Evolutionary conservation across 1,140 invertebrate species (phyloP), one percentile per base, ranked within the genome.

Genomic region (Micrasema longulum): DNA sequence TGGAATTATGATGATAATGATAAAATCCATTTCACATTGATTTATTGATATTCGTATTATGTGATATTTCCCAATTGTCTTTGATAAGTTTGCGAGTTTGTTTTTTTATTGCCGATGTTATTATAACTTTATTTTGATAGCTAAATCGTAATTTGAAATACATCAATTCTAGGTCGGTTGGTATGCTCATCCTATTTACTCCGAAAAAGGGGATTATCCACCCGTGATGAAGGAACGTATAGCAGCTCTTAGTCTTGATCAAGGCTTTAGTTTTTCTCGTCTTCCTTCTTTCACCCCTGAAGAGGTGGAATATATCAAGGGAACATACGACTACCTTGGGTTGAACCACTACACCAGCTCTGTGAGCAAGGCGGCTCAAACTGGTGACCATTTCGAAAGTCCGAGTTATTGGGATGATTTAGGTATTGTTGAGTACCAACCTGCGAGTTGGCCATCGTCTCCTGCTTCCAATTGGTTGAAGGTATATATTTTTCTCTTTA

Each of bases 161-260:
- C n/a, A 52, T 52, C 16, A 50, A 74, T 82, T 84, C 55, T 78
- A 87, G 85, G 85, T 87, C 67, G 88, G 87, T 9, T 88, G 87
- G 85, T 91, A 87, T 73, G 87, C 83, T 1, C 83, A 91, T 80
- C 90, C 90, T 4, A 88, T 92, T 52, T 89, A 87, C 65, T 72
- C 73, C 14, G 63, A 74, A 73, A 77, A 80, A 10, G 90, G 90
- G 4, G 87, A 91, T 75, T 92, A 90, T 77, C 90, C 90, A 1
- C 72, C 80, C 52, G 79, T 88, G 16, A 84, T 92, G 79, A 88
- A 87, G 72, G 78, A 87, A 22, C 83, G 84, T 18, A 81, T 92
- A 2, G 81, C 80, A 5, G 76, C 77, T 6, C 83, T 85, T 14
- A 90, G 89, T 74, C 80, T 80, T 41, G 79, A 83, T 43, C 88